Conservation (phyloP, 2,888 invertebrate genomes). For the Auanema sp. region DNA sequence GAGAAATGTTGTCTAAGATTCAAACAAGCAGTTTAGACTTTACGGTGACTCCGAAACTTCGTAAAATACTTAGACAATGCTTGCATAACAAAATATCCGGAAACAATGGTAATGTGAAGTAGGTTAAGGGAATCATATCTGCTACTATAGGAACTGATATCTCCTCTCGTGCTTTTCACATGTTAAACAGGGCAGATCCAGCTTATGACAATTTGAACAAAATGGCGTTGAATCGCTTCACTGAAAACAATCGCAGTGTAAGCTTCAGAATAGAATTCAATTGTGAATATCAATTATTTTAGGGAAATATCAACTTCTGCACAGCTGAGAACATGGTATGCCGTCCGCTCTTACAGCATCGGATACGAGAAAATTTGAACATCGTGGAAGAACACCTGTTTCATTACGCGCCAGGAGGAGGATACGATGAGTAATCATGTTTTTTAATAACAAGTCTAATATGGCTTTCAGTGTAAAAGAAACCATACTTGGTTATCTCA, state of each 20-base stretch:
- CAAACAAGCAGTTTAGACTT: slow-evolving; percentile 12
- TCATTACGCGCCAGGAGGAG: slow-evolving; percentile 45
- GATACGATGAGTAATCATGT: slow-evolving; percentile 29
- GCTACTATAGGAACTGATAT: background rate
- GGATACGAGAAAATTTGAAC: background rate
- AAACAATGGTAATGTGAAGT: background rate
- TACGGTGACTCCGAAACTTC: slow-evolving; percentile 14
- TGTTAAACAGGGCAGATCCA: slow-evolving; percentile 12
- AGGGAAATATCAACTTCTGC: slow-evolving; percentile 51
- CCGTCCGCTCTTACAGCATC: slow-evolving; percentile 43
- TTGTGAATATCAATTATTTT: background rate
- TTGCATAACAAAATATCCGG: slow-evolving; percentile 8
- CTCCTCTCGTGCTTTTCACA: slow-evolving; percentile 12
- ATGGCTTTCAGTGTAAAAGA: slow-evolving; percentile 30
- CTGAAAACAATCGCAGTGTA: slow-evolving; percentile 9
- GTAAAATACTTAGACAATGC: slow-evolving; percentile 13
- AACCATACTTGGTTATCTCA: slow-evolving; percentile 33
- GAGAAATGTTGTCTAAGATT: slow-evolving; percentile 12
- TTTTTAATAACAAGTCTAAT: background rate
- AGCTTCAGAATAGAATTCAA: background rate
- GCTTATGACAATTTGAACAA: slow-evolving; percentile 23
- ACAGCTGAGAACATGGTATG: slow-evolving; percentile 53
- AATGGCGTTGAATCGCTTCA: slow-evolving; percentile 19
- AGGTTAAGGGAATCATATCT: background rate
- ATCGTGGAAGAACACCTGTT: slow-evolving; percentile 24